Evolutionary conservation across 2,113 vertebrate species (phyloP).

Genomic region (Falcunculus frontatus): DNA sequence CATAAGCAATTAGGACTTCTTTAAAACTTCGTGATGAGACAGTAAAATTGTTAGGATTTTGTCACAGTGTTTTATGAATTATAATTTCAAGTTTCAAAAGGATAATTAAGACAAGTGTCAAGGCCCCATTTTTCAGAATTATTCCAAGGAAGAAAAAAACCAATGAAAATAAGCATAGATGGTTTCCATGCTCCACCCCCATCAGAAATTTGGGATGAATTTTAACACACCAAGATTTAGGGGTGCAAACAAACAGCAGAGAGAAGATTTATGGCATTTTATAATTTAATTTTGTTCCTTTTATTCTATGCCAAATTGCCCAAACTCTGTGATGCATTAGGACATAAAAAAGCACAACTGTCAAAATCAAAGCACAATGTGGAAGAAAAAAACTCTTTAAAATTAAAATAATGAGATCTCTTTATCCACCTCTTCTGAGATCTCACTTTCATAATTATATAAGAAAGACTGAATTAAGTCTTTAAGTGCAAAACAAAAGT

Average conservation of each 20-base stretch:
- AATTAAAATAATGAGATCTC: background rate
- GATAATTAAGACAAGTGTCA: background rate
- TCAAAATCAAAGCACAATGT: constrained; percentile 10
- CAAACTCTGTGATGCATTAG: background rate
- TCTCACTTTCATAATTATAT: background rate
- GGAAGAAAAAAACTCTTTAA: background rate
- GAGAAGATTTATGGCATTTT: constrained; percentile 24
- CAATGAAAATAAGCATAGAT: background rate
- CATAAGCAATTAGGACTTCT: background rate
- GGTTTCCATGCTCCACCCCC: background rate
- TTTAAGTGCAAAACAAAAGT: constrained; percentile 10
- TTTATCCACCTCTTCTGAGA: background rate
- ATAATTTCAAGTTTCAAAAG: constrained; percentile 27
- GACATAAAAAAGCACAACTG: constrained; percentile 8
- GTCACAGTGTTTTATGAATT: background rate
- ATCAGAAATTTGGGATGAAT: background rate
- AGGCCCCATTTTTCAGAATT: background rate
- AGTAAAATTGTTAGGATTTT: background rate
- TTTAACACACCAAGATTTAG: constrained; percentile 7
- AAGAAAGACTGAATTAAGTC: constrained; percentile 24
- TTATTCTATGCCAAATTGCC: background rate
- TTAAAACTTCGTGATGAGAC: background rate
- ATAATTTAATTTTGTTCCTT: constrained; percentile 39
- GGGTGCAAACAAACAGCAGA: constrained; percentile 19
- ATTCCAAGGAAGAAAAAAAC: background rate